Evolutionary conservation across 2,888 invertebrate species (phyloP).

Genomic region (Agrotis ipsilon): DNA sequence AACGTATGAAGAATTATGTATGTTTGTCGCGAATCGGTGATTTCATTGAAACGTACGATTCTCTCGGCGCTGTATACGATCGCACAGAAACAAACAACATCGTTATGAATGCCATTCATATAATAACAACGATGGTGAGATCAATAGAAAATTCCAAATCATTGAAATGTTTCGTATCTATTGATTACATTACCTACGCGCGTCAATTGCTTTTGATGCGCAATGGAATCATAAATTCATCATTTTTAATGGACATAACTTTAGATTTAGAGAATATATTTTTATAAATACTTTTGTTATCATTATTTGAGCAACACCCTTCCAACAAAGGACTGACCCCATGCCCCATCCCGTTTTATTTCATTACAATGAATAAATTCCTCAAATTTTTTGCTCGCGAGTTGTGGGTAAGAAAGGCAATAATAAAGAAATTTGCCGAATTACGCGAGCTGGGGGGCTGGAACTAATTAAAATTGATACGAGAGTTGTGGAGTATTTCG

Average conservation of each 20-base stretch:
- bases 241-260: conserved; percentile 27
- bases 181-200: conserved; percentile 48
- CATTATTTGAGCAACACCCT: conserved; percentile 36
- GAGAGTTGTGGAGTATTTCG: conserved; percentile 50
- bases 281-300: conserved; percentile 36
- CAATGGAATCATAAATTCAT: conserved; percentile 54
- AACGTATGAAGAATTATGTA: conserved; percentile 43
- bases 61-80: conserved; percentile 37
- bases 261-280: conserved; percentile 23
- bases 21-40: conserved; percentile 44
- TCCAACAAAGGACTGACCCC: conserved; percentile 47
- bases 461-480: conserved; percentile 58
- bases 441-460: conserved; percentile 40
- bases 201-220: conserved; percentile 53
- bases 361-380: conserved; percentile 63
- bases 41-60: conserved; percentile 48
- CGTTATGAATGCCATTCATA: conserved; percentile 51
- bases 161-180: conserved; percentile 55
- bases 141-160: conserved; percentile 63
- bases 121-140: conserved; percentile 51
- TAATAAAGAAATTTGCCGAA: conserved; percentile 55
- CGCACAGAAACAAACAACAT: conserved; percentile 55
- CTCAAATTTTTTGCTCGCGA: conserved; percentile 53
- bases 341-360: conserved; percentile 48
- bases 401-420: conserved; percentile 48